Evolutionary conservation across 2,888 invertebrate genomes (phyloP).

Genomic region (Meganola albula): DNA sequence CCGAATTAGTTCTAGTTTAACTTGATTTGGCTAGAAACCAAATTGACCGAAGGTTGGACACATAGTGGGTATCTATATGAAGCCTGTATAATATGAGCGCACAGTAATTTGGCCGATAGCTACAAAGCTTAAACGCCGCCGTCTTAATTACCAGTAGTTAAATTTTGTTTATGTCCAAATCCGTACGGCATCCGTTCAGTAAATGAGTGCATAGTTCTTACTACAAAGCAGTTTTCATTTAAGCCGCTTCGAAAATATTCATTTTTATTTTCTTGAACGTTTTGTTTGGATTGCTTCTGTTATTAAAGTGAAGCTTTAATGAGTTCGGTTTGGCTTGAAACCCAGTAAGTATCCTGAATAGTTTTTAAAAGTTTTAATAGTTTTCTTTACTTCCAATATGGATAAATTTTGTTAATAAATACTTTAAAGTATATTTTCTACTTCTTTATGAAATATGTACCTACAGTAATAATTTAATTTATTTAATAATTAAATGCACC

Average conservation of each 20-base stretch:
- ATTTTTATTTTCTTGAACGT: constrained; percentile 30
- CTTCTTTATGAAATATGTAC: too few relatives aligned
- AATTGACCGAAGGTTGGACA: too few relatives aligned
- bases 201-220: constrained; percentile 42
- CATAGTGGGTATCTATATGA: too few relatives aligned
- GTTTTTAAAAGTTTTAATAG: too few relatives aligned
- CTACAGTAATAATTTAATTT: too few relatives aligned
- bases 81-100: constrained; percentile 38
- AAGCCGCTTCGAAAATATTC: constrained; percentile 27
- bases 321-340: constrained; percentile 24
- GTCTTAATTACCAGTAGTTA: constrained; percentile 48
- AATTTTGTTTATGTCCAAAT: constrained; percentile 51
- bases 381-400: too few relatives aligned
- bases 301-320: constrained; percentile 32
- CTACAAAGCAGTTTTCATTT: constrained; percentile 39
- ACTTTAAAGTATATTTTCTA: too few relatives aligned
- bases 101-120: constrained; percentile 33
- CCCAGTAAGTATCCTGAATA: too few relatives aligned
- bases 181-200: constrained; percentile 36
- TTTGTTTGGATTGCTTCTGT: constrained; percentile 24
- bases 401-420: too few relatives aligned
- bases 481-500: too few relatives aligned
- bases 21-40: too few relatives aligned
- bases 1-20: too few relatives aligned
- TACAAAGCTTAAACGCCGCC: constrained; percentile 28